These are phyloP conservation scores for Pipistrellus pipistrellus DNA, from an alignment of 2,797 vertebrate species.

Conservation along the genomic window DNA sequence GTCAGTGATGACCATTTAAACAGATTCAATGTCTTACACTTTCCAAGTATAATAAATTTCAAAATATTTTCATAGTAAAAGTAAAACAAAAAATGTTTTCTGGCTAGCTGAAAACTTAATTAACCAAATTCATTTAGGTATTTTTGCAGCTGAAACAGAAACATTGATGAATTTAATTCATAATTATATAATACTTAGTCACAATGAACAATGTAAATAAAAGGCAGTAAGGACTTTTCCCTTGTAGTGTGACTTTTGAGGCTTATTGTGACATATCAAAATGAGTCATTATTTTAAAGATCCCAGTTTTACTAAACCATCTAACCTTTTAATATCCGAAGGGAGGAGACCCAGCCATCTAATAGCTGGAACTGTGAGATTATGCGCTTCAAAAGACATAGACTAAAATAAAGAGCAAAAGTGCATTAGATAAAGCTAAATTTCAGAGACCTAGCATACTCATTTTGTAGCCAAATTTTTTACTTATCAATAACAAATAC, in stretches of 20 bases:
- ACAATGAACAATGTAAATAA: background rate
- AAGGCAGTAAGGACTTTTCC: background rate
- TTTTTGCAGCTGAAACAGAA: slow-evolving; percentile 1
- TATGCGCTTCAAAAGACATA: slow-evolving; percentile 98
- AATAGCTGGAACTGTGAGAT: slow-evolving; percentile 95
- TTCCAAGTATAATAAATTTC: background rate
- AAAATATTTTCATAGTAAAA: slow-evolving; percentile 25
- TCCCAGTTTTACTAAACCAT: slow-evolving; percentile 83
- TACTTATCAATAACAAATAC: background rate
- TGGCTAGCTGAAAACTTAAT: background rate
- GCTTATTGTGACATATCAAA: background rate
- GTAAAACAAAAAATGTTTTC: slow-evolving; percentile 9
- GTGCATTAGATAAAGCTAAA: background rate
- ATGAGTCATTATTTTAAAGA: background rate
- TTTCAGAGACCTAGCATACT: background rate
- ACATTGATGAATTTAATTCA: background rate
- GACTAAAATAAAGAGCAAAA: slow-evolving; percentile 89
- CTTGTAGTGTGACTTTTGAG: background rate
- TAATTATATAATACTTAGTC: background rate
- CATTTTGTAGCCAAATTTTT: background rate
- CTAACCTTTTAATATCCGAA: slow-evolving; percentile 96
- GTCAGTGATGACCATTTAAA: slow-evolving; percentile 3
- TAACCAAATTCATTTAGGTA: background rate
- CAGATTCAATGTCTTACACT: background rate
- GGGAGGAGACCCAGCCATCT: slow-evolving; percentile 99